phyloP scores from a whole-genome alignment of 1,140 invertebrate genomes.

The Panonychus citri region DNA sequence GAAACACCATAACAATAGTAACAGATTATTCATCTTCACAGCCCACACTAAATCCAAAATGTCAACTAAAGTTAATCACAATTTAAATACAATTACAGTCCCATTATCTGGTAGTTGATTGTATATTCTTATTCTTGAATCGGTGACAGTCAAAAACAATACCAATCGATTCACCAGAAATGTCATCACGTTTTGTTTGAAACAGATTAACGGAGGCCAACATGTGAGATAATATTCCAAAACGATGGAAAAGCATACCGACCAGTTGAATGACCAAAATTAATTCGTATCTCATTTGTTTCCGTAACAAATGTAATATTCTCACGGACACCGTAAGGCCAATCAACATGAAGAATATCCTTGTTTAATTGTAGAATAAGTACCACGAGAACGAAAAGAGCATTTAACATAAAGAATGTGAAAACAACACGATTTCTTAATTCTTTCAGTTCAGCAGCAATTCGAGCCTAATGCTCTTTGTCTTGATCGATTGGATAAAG shows the following conservation, averaged over 20 bases:
- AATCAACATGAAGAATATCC: slow-evolving; percentile 19
- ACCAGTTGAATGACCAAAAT: slow-evolving; percentile 26
- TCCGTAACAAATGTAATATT: slow-evolving; percentile 17
- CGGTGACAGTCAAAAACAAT: no score
- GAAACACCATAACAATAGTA: no score
- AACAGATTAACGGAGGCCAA: slow-evolving; percentile 79
- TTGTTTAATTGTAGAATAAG: slow-evolving; percentile 19
- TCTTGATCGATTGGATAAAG: no score
- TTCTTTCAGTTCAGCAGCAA: slow-evolving; percentile 18
- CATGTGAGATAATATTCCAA: slow-evolving; percentile 91
- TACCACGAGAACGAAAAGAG: slow-evolving; percentile 17
- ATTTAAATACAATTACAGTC: no score
- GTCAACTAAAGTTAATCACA: no score
- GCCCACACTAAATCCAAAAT: no score
- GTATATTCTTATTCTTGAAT: no score
- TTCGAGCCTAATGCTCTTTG: slow-evolving; percentile 15
- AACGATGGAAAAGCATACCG: slow-evolving; percentile 31
- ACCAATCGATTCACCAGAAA: slow-evolving; percentile 63
- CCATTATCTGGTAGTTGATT: no score
- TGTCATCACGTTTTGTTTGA: slow-evolving; percentile 44
- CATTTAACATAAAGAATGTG: slow-evolving; percentile 19
- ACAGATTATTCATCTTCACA: no score
- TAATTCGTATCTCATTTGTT: slow-evolving; percentile 17
- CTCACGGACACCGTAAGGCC: slow-evolving; percentile 16
- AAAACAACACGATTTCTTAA: slow-evolving; percentile 18